Evolutionary conservation across 2,888 invertebrate species (phyloP), one percentile per base, ranked within the genome.

Genomic region (Podabrus alpinus): DNA sequence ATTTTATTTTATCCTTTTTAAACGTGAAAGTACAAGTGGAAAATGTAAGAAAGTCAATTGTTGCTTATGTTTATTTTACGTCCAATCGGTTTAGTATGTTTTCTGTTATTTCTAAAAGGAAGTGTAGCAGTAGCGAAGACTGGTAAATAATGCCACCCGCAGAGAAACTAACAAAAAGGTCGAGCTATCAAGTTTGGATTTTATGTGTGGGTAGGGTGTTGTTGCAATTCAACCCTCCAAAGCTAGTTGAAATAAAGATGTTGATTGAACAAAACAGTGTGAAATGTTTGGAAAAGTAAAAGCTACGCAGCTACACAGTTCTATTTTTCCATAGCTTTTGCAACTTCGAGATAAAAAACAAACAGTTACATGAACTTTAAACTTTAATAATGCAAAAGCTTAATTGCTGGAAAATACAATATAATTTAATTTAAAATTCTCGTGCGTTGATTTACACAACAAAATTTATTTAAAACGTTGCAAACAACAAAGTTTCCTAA

Each of bases 131-230:
- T 24, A 60, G 59, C 66, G 66, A 60, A 71, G 66, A 67, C 66
- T 66, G 71, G 71, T 71, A 71, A 71, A 71, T 67, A 71, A 71
- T 67, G 66, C 71, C 59, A n/a, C 71, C 66, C 67, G 66, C 71
- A 62, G 24, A 71, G 66, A 59, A 67, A 71, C 67, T 71, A 71
- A 60, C 66, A 66, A 67, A 67, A 66, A 71, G 71, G 71, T 71
- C 59, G 66, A 67, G 66, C 67, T 61, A 71, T 71, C 71, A 71
- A 59, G 71, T 67, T 15, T 67, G 71, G 66, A 66, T 67, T 71
- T 71, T 66, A 67, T 71, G 71, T 67, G 59, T 21, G 66, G 71
- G 59, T 67, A 67, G 71, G 71, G 24, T 66, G 70, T 71, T 71
- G 70, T 69, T 71, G 64, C 70, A 64, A 71, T 45, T 61, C 61